A percentile compares a stretch with the other conserved stretches of the same genome.
Conservation (phyloP, 2,888 invertebrate species). For the Agrochola macilenta region DNA sequence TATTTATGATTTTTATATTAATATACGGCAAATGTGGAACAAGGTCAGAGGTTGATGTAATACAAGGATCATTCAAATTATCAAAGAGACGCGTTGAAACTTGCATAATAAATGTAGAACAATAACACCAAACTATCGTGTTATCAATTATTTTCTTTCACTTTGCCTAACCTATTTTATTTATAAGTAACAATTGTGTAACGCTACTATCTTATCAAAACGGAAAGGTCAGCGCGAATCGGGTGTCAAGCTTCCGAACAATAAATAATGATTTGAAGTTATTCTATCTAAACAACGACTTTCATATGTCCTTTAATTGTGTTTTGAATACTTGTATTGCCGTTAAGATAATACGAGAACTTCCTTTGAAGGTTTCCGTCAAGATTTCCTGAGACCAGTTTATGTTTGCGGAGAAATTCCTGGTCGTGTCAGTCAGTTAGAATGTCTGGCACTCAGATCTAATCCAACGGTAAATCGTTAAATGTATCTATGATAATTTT, state of each 20-base stretch:
- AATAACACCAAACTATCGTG: conserved; percentile 43
- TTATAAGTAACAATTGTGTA: conserved; percentile 77
- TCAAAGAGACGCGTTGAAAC: conserved; percentile 21
- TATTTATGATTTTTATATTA: background rate
- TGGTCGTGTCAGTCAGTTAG: conserved; percentile 33
- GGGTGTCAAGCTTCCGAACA: conserved; percentile 83
- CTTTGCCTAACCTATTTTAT: conserved; percentile 73
- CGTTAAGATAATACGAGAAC: conserved; percentile 8
- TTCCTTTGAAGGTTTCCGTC: conserved; percentile 25
- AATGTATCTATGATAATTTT: conserved; percentile 51
- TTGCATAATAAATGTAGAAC: conserved; percentile 48
- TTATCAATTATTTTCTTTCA: conserved; percentile 71
- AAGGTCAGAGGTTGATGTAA: conserved; percentile 37
- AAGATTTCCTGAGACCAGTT: conserved; percentile 45
- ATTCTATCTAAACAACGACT: conserved; percentile 61
- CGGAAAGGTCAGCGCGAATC: conserved; percentile 86
- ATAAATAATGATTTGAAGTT: conserved; percentile 73
- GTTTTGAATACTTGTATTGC: conserved; percentile 29
- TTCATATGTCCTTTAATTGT: conserved; percentile 60
- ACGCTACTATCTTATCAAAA: conserved; percentile 84
- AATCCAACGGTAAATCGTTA: conserved; percentile 50
- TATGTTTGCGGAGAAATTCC: conserved; percentile 30
- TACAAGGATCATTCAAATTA: conserved; percentile 23
- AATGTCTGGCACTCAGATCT: conserved; percentile 47
- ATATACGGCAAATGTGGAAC: background rate